phyloP scores from a whole-genome alignment of 2,797 vertebrate species.

The Zalophus californianus region DNA sequence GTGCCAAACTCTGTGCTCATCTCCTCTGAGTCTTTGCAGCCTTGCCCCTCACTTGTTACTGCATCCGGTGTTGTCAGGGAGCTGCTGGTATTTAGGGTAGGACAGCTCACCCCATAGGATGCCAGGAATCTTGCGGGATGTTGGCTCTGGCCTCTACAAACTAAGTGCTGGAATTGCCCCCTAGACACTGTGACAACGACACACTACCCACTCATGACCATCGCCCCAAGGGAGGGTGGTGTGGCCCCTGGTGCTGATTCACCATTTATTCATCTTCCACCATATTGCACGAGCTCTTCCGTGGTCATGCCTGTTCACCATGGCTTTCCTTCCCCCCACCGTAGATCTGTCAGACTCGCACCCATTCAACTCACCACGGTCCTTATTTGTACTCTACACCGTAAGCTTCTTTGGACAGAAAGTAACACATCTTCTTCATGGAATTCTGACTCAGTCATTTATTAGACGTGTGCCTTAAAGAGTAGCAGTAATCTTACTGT shows the following conservation, averaged over 20 bases:
- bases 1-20: accelerated
- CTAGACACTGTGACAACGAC: neutral
- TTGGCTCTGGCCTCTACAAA: neutral
- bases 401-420: neutral
- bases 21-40: neutral
- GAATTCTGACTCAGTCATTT: neutral
- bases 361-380: neutral
- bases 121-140: neutral
- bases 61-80: neutral
- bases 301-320: neutral
- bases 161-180: neutral
- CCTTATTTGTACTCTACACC: neutral
- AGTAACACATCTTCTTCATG: neutral
- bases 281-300: neutral
- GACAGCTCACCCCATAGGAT: neutral
- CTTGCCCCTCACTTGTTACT: neutral
- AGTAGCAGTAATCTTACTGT: neutral
- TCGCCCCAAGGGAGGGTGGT: neutral
- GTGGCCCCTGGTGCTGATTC: neutral
- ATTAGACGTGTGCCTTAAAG: neutral
- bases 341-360: neutral
- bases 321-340: neutral
- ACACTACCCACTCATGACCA: neutral
- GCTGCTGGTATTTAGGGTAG: neutral
- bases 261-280: neutral